Evolutionary conservation across 2,797 vertebrate species (phyloP).

Genomic region (Danio kyathit): DNA sequence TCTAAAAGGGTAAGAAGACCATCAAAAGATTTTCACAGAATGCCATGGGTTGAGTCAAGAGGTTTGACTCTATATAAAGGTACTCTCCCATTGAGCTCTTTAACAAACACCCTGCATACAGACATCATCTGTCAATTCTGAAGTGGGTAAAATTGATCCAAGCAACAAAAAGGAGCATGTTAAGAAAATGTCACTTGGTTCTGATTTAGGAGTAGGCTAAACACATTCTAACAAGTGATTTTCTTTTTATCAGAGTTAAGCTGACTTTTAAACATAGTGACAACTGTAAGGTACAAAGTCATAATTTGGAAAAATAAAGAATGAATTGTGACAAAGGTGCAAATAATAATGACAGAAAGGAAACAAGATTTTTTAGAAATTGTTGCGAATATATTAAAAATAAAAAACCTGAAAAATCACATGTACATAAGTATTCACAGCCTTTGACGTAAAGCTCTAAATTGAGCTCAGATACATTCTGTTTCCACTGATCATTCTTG

Average conservation of each 20-base stretch:
- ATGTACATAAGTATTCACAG: too few relatives aligned
- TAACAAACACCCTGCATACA: slow-evolving; percentile 53
- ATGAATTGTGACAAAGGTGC: not conserved
- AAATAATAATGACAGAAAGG: too few relatives aligned
- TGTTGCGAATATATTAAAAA: too few relatives aligned
- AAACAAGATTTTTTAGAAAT: too few relatives aligned
- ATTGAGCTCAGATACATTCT: too few relatives aligned
- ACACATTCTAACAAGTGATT: slow-evolving; percentile 17
- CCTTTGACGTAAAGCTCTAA: too few relatives aligned
- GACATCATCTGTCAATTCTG: slow-evolving; percentile 63
- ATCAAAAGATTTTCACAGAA: slow-evolving; percentile 47
- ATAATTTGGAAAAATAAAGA: not conserved
- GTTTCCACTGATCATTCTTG: too few relatives aligned
- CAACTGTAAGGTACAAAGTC: not conserved
- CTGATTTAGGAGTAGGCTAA: slow-evolving; percentile 56
- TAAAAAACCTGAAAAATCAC: too few relatives aligned
- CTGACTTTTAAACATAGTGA: not conserved
- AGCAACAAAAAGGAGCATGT: slow-evolving; percentile 60
- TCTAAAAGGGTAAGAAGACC: slow-evolving; percentile 53
- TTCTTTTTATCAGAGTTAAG: not conserved
- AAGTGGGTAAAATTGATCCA: slow-evolving; percentile 63
- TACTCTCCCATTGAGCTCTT: slow-evolving; percentile 57
- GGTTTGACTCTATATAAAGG: slow-evolving; percentile 50
- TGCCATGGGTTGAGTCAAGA: slow-evolving; percentile 47
- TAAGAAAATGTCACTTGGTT: slow-evolving; percentile 60